Percentiles rank a stretch among this genome's conserved stretches.
phyloP scores from a whole-genome alignment of 2,797 vertebrate species.

The Myripristis murdjan region DNA sequence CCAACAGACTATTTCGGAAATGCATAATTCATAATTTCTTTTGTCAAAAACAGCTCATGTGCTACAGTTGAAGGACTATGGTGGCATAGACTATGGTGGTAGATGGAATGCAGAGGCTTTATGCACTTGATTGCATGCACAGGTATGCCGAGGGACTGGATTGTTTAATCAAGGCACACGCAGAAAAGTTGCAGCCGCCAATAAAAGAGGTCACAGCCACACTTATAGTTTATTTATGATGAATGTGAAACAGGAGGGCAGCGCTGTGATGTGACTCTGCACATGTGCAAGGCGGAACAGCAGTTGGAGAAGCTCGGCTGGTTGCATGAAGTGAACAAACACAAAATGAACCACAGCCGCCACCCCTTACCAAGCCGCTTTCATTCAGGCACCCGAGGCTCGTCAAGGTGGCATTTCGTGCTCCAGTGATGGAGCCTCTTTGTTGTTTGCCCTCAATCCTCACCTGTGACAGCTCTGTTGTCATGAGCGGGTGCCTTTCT shows the following conservation, averaged over 20 bases:
- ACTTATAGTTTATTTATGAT: constrained; percentile 68
- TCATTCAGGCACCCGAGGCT: neutral
- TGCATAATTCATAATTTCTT: constrained; percentile 20
- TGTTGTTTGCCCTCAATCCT: constrained; percentile 51
- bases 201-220: constrained; percentile 25
- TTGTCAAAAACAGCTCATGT: constrained; percentile 7
- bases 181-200: constrained; percentile 10
- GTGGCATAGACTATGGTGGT: neutral
- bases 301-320: neutral
- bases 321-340: constrained; percentile 42
- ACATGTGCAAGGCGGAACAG: constrained; percentile 25
- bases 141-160: neutral
- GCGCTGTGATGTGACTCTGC: constrained; percentile 33
- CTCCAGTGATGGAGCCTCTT: constrained; percentile 14
- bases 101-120: neutral
- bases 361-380: neutral
- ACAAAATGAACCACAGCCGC: constrained; percentile 43
- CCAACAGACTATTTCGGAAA: constrained; percentile 25
- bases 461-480: constrained; percentile 66
- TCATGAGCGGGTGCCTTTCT: constrained; percentile 41
- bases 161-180: neutral
- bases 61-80: neutral
- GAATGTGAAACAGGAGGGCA: constrained; percentile 54
- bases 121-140: constrained; percentile 1
- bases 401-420: constrained; percentile 40